Evolutionary conservation across 2,797 vertebrate genomes (phyloP).

Genomic region (Pempheris klunzingeri): DNA sequence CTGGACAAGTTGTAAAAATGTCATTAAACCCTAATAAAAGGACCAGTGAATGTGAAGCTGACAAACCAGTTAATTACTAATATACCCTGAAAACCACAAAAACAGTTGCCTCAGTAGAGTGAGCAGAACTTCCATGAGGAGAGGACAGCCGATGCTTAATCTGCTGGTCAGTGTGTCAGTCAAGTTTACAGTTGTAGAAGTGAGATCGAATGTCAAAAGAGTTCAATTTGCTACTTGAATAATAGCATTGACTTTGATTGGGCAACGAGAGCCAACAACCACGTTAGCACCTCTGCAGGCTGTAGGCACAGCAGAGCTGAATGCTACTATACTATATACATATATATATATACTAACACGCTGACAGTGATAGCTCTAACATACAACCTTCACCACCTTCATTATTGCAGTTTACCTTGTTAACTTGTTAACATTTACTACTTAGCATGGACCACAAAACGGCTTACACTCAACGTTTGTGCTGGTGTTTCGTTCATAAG

Average conservation of each 20-base stretch:
- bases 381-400: too few relatives aligned
- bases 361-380: too few relatives aligned
- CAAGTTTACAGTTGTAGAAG: conserved; percentile 6
- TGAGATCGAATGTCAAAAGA: neutral
- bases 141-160: neutral
- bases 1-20: neutral
- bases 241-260: neutral
- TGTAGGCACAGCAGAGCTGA: neutral
- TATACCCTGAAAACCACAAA: neutral
- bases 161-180: conserved; percentile 4
- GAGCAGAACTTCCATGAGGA: neutral
- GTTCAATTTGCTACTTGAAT: neutral
- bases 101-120: neutral
- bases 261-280: neutral
- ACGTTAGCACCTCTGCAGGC: neutral
- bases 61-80: neutral
- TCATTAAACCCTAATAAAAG: conserved; percentile 3
- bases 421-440: neutral
- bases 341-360: neutral
- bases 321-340: neutral
- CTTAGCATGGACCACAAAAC: neutral
- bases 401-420: neutral
- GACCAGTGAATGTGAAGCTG: neutral
- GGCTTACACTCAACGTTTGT: neutral
- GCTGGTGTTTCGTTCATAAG: neutral